Evolutionary conservation across 2,888 invertebrate genomes (phyloP).

Genomic region (Yponomeuta cagnagella): DNA sequence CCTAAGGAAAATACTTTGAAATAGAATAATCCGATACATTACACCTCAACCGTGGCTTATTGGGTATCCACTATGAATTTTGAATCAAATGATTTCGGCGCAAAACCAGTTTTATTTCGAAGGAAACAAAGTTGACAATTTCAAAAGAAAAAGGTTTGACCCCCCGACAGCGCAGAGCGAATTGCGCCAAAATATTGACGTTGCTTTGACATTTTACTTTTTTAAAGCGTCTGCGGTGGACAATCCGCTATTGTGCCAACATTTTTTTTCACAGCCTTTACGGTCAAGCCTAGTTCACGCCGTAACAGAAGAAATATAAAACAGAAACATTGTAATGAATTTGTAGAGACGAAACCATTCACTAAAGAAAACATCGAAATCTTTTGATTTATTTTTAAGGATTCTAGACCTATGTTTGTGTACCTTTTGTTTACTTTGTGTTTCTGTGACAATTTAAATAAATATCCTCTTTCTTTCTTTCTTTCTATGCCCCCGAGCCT

Average conservation of each 20-base stretch:
- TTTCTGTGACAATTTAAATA: too few relatives aligned
- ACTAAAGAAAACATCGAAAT: too few relatives aligned
- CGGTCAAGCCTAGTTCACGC: constrained; percentile 38
- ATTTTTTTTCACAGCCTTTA: constrained; percentile 33
- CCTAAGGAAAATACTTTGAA: constrained; percentile 7
- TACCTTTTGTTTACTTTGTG: too few relatives aligned
- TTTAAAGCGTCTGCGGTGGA: constrained; percentile 23
- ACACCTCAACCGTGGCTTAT: constrained; percentile 47
- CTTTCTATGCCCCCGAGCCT: too few relatives aligned
- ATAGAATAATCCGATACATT: constrained; percentile 49
- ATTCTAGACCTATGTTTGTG: too few relatives aligned
- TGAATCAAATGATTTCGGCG: constrained; percentile 3
- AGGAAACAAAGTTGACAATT: constrained; percentile 2
- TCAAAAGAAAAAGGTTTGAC: constrained; percentile 17
- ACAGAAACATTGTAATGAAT: background rate
- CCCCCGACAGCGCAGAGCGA: constrained; percentile 57
- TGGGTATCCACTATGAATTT: constrained; percentile 33
- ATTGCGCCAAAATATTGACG: constrained; percentile 52
- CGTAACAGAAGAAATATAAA: constrained; percentile 22
- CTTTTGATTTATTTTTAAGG: too few relatives aligned
- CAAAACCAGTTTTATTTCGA: background rate
- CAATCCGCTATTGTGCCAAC: constrained; percentile 17
- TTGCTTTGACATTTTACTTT: constrained; percentile 33
- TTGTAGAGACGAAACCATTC: too few relatives aligned
- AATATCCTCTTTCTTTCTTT: too few relatives aligned